Conservation (phyloP, 30 jellyfish, hydroid and myxozoan species). For the Haliclystus octoradiatus region DNA sequence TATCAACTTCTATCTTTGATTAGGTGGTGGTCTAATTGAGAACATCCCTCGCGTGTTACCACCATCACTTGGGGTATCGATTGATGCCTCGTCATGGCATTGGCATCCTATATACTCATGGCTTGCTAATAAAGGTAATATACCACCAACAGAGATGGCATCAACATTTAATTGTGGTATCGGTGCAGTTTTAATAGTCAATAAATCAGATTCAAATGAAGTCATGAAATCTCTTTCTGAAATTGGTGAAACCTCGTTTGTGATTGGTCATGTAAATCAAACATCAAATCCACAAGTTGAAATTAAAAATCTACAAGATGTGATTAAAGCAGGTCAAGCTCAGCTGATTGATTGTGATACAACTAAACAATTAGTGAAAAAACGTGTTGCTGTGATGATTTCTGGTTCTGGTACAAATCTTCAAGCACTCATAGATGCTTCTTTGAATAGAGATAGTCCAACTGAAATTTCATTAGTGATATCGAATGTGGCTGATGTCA, state of each 20-base stretch:
- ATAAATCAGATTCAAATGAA: constrained; percentile 3
- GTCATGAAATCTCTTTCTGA: constrained; percentile 20
- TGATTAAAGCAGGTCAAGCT: background rate
- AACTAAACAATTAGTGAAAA: background rate
- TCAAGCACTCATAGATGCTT: constrained; percentile 84
- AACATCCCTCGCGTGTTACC: constrained; percentile 83
- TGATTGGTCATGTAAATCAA: constrained; percentile 34
- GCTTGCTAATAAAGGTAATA: constrained; percentile 54
- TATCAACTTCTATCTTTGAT: too few species aligned
- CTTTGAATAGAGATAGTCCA: constrained; percentile 30
- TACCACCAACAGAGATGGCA: constrained; percentile 54
- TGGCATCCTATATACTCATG: constrained; percentile 70
- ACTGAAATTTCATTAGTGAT: constrained; percentile 72
- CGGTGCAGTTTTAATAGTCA: constrained; percentile 54
- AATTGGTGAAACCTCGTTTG: constrained; percentile 49
- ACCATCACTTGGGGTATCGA: constrained; percentile 9
- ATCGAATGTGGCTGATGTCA: constrained; percentile 81
- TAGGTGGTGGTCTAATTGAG: constrained; percentile 92
- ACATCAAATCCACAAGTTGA: constrained; percentile 19
- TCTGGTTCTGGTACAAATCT: constrained; percentile 95
- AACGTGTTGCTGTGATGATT: constrained; percentile 75
- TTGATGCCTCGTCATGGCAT: constrained; percentile 64
- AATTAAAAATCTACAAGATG: constrained; percentile 7
- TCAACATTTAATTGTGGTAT: constrained; percentile 82
- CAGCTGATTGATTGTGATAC: background rate